phyloP scores from a whole-genome alignment of 1,140 invertebrate genomes.

The Helicoverpa zea region DNA sequence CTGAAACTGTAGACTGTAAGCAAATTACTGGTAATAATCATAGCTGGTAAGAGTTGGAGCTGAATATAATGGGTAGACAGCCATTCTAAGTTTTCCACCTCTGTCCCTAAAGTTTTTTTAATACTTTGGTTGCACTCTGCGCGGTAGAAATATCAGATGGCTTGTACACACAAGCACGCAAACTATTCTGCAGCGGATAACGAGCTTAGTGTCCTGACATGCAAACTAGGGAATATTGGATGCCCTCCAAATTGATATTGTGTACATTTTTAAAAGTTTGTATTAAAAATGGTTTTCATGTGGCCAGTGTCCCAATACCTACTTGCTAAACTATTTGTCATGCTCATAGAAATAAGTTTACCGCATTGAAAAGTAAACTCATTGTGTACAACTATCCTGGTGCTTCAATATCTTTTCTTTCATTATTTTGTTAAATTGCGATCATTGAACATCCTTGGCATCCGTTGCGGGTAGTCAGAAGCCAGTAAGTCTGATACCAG shows the following conservation, averaged over 20 bases:
- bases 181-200: slow-evolving; percentile 58
- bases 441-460: too few species aligned
- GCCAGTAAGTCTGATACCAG: too few species aligned
- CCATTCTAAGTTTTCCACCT: slow-evolving; percentile 45
- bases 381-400: too few species aligned
- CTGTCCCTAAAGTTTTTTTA: not conserved
- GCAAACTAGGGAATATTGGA: slow-evolving; percentile 60
- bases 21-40: slow-evolving; percentile 38
- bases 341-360: too few species aligned
- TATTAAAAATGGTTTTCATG: slow-evolving; percentile 8
- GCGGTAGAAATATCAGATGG: not conserved
- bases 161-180: slow-evolving; percentile 31
- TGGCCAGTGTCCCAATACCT: too few species aligned
- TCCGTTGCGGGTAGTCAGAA: too few species aligned
- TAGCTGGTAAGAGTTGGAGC: slow-evolving; percentile 46
- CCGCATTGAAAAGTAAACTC: too few species aligned
- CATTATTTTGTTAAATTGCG: too few species aligned
- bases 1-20: slow-evolving; percentile 21
- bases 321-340: too few species aligned
- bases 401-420: too few species aligned
- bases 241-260: slow-evolving; percentile 61
- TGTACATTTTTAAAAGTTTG: slow-evolving; percentile 54
- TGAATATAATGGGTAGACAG: slow-evolving; percentile 42
- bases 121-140: not conserved
- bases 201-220: slow-evolving; percentile 64